These are phyloP conservation scores for Nipponia nippon DNA, from an alignment of 2,113 vertebrate genomes.

Conservation along the genomic window DNA sequence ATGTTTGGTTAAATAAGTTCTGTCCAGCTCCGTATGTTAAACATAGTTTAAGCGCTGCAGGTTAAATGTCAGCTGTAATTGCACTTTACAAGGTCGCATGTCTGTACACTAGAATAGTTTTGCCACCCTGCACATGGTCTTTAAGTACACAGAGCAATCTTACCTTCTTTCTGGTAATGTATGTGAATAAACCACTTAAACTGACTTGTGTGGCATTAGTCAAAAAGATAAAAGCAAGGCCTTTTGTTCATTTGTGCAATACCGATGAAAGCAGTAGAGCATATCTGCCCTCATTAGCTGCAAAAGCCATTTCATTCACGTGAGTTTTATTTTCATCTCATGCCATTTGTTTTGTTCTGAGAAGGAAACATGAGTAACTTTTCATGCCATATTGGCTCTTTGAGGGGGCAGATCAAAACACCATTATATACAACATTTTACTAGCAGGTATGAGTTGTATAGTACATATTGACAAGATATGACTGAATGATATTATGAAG, in stretches of 20 bases:
- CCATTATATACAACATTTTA: background rate
- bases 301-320: background rate
- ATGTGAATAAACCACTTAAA: background rate
- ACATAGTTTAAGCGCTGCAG: background rate
- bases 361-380: background rate
- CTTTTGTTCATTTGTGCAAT: background rate
- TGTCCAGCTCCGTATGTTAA: background rate
- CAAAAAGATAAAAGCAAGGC: background rate
- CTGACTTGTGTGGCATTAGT: background rate
- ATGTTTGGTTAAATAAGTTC: constrained; percentile 10
- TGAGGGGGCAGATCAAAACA: fast-evolving
- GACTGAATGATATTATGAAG: background rate
- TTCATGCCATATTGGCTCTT: background rate
- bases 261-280: background rate
- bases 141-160: background rate
- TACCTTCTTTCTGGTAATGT: background rate
- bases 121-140: background rate
- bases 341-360: background rate
- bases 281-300: background rate
- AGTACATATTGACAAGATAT: background rate
- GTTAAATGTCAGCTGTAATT: constrained; percentile 24
- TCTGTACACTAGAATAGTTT: background rate
- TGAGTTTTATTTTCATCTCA: background rate
- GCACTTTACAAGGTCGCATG: background rate
- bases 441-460: background rate